Conservation (phyloP, 2,113 vertebrate species). For the Peromyscus polionotus region DNA sequence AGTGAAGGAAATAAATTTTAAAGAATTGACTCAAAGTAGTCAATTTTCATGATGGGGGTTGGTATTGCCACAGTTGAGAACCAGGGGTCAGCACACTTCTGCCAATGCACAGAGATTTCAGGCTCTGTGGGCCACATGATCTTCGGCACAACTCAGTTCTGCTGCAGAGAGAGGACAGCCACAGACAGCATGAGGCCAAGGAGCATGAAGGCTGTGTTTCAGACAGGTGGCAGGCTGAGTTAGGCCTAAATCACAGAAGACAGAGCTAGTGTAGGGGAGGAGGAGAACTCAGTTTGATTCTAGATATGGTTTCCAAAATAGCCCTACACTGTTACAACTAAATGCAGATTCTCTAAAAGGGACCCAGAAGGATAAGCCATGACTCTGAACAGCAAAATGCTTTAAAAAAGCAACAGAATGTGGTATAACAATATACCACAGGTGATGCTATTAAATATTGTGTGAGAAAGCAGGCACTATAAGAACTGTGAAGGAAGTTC, state of each 20-base stretch:
- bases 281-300: neutral
- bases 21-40: neutral
- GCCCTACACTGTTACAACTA: neutral
- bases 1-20: neutral
- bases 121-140: neutral
- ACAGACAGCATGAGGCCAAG: neutral
- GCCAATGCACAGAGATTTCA: neutral
- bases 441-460: neutral
- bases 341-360: neutral
- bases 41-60: neutral
- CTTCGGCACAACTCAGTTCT: conserved; percentile 9
- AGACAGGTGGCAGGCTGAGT: neutral
- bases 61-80: neutral
- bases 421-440: neutral
- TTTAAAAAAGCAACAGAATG: neutral
- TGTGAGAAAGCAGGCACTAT: neutral
- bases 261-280: neutral
- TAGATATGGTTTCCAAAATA: neutral
- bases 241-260: neutral
- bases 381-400: neutral
- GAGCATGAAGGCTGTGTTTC: neutral
- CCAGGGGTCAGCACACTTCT: neutral
- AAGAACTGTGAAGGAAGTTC: neutral
- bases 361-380: neutral
- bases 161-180: neutral